Evolutionary conservation across 1,140 invertebrate species (phyloP), one percentile per base, ranked within the genome.

Genomic region (Fopius arisanus): DNA sequence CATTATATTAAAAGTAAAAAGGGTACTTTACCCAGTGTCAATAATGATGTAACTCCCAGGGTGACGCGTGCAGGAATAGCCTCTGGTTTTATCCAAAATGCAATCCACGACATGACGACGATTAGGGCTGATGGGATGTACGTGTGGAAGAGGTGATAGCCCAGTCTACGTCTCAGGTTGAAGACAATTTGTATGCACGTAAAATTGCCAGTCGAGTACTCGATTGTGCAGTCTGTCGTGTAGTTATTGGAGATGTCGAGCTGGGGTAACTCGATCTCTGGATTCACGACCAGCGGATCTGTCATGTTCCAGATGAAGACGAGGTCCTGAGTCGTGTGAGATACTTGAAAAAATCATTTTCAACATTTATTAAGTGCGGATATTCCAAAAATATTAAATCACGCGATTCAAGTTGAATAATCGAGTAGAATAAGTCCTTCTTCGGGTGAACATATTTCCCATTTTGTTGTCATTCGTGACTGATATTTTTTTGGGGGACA

Each of bases 41-140:
- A 89, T 65, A 96, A 88, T 0, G 94, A 96, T 19, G 94, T 96
- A 14, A 96, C 94, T 37, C 94, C 95, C 5, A 95, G 89, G 1
- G 94, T 94, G 48, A 94, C 93, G 78, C 94, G 89, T 0, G 94
- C 94, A 0, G 95, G 95, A 79, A 96, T 96, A 3, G 95, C 95
- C 86, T 96, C 95, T 1, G 95, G 95, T 84, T 96, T 96, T 75
- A 97, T 96, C 95, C 95, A 97, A 85, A 97, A 97, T 6, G 95
- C 96, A 78, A 96, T 96, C 95, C 95, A 96, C 10, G 94, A 96
- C 95, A 96, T 96, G 73, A 96, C 94, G 51, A 96, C 95, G 83
- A 96, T 96, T 62, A 96, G 87, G 0, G 94, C 94, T 12, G 95
- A 96, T 2, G 95, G 96, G 79, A 96, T 95, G 86, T 96, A 97